A percentile compares a stretch with the other conserved stretches of the same genome.
These are phyloP conservation scores for Dyspetes luteomarginatus DNA, from an alignment of 2,888 invertebrate genomes.

Conservation along the genomic window DNA sequence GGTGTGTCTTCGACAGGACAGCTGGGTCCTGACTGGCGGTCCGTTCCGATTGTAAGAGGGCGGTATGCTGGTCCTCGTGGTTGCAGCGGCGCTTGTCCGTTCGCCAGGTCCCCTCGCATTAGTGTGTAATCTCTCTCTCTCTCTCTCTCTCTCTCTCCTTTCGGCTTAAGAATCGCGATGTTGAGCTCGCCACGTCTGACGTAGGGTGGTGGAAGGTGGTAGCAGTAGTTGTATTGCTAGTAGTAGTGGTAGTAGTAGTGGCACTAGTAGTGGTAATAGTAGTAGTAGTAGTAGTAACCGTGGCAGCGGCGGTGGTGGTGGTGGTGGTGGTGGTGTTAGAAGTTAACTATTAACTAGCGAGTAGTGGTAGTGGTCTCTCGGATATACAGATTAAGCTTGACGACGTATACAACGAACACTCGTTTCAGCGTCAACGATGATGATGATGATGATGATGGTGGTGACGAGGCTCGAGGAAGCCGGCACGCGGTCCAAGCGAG, in stretches of 20 bases:
- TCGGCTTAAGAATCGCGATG: constrained; percentile 49
- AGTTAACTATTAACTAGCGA: neutral
- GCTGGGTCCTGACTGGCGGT: constrained; percentile 77
- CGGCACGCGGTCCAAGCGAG: constrained; percentile 65
- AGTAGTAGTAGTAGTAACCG: constrained; percentile 10
- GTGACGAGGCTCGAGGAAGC: constrained; percentile 70
- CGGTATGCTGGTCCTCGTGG: constrained; percentile 70
- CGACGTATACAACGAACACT: constrained; percentile 60
- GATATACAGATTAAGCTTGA: constrained; percentile 70
- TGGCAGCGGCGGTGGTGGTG: constrained; percentile 14
- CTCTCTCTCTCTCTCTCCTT: constrained; percentile 30
- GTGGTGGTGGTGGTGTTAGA: constrained; percentile 29
- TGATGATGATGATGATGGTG: constrained; percentile 48
- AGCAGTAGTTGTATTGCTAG: constrained; percentile 26
- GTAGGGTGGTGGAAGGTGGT: constrained; percentile 58
- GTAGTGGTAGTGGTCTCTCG: constrained; percentile 17
- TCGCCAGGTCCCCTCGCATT: constrained; percentile 65
- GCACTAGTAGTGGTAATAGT: constrained; percentile 1
- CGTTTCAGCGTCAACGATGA: constrained; percentile 5
- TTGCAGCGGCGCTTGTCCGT: constrained; percentile 66
- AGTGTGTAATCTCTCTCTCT: constrained; percentile 61
- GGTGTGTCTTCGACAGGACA: constrained; percentile 72
- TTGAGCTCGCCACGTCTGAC: constrained; percentile 58
- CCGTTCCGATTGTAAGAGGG: constrained; percentile 65
- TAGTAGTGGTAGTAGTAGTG: constrained; percentile 34